Base-by-base conservation (phyloP, 2,888 invertebrate species). In the Plebejus anna region DNA sequence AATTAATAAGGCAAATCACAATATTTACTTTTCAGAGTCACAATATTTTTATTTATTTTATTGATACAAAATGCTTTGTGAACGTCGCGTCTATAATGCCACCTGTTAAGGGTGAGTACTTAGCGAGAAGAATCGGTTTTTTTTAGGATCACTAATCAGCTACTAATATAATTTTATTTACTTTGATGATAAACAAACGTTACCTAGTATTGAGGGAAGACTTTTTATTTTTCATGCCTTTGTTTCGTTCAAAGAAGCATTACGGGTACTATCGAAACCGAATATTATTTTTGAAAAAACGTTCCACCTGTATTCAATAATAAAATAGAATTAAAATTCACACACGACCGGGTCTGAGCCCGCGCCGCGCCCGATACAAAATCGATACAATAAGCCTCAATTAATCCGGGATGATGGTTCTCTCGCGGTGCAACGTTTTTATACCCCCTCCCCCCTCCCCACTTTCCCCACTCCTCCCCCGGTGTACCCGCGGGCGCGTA, bases 361-460 rank as follows among this genome's bases (percentile, higher is more conserved):
- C 77, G 77, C 55, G 16, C 77, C 78, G 77, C 55, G 55, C 77
- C 78, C 78, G 78, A 80, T 87, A 87, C 85, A 86, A 88, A 89
- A 89, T 88, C 88, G 83, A 89, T 89, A 84, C 75, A 78, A 83
- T 85, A 85, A 87, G 85, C 87, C 82, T 81, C 85, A 86, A 87
- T 88, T 87, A 87, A 85, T 84, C 83, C 82, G 82, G 80, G 82
- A 83, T 81, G 82, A 81, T 80, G 80, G 82, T 83, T 83, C 82
- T 80, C 80, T 79, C 79, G 77, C 59, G 36, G 16, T 42, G 38
- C 72, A 70, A 36, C 22, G 55, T 76, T 72, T 76, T 72, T 76
- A 76, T 76, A 59, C 42, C 6, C 11, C 13, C 66, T 13, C 32
- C 9, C 16, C 32, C 1, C 16, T 22, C 22, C 3, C 61, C 61